These are phyloP conservation scores for Nibea albiflora DNA, from an alignment of 2,113 vertebrate species.

Conservation along the genomic window DNA sequence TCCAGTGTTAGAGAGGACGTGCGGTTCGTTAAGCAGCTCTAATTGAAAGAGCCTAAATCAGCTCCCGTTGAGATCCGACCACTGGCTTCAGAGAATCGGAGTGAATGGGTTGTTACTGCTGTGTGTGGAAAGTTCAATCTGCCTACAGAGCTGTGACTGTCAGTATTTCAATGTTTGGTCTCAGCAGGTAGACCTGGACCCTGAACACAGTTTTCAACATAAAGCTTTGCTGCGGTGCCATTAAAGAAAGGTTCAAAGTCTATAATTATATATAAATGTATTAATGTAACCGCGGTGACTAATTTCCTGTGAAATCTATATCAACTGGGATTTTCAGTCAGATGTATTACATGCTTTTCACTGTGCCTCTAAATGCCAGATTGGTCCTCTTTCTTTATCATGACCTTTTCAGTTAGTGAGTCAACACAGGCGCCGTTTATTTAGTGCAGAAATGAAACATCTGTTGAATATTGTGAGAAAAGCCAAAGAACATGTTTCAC, in stretches of 20 bases:
- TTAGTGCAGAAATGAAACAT: too few relatives aligned
- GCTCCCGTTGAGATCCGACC: slow-evolving; percentile 34
- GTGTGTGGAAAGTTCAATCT: neutral
- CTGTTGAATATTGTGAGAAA: neutral
- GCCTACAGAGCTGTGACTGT: neutral
- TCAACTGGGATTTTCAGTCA: too few relatives aligned
- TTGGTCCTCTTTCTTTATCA: too few relatives aligned
- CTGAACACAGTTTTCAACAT: neutral
- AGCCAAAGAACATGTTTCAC: neutral
- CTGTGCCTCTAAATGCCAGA: too few relatives aligned
- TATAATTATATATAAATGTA: neutral
- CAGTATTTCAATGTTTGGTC: neutral
- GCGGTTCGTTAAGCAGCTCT: slow-evolving; percentile 38
- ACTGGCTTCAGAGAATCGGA: neutral
- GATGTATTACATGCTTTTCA: too few relatives aligned
- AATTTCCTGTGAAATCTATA: too few relatives aligned
- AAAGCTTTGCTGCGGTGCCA: neutral
- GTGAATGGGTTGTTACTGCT: neutral
- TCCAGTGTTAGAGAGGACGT: slow-evolving; percentile 6
- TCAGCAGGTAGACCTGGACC: neutral
- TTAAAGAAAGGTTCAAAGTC: neutral
- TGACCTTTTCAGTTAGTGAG: too few relatives aligned
- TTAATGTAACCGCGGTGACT: neutral
- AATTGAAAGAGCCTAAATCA: slow-evolving; percentile 44
- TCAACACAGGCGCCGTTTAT: too few relatives aligned